Evolutionary conservation across 1,140 invertebrate species (phyloP), one percentile per base, ranked within the genome.

Genomic region (Gryllus bimaculatus): DNA sequence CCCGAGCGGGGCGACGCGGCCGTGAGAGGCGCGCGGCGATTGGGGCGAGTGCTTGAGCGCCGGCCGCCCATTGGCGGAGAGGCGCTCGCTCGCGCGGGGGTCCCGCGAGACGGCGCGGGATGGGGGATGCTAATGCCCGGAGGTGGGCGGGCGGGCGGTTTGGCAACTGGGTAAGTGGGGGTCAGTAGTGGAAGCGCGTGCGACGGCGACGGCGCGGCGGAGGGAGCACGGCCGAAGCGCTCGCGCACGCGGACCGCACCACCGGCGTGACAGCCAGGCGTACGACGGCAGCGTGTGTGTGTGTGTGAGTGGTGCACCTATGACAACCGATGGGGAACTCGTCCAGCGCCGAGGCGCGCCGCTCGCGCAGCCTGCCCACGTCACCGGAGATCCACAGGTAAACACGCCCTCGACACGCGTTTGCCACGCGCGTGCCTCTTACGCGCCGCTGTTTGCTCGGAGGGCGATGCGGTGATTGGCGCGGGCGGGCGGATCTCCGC

Each of bases 361-460:
- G 90, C 83, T 89, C 89, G 79, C 87, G 90, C 82, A 91, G 90
- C 84, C 85, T 91, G 83, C 90, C 90, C 74, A 91, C 90, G 83
- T 91, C 90, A 79, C 90, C 90, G 82, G 90, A 91, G 87, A 88
- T 90, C 78, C 85, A 90, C 86, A 90, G 90, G 89, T 90, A 66
- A 66, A 66, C 54, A 66, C 26, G 26, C 26, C 1, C 26, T 2
- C 26, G 26, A 5, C 26, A 39, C 26, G 26, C 26, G 26, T 5
- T 1, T 39, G 26, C 26, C 26, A 39, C 26, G 26, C 26, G 26
- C 26, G 26, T 39, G 26, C 26, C 26, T 39, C 26, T 39, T 5
- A 39, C 26, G 26, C 26, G 26, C 26, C 26, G 26, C 26, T 39
- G 26, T 39, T 39, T 39, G 26, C 26, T 39, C 26, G 26, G 26